Base-by-base conservation (phyloP, 2,888 invertebrate species). In the Netelia melanura region DNA sequence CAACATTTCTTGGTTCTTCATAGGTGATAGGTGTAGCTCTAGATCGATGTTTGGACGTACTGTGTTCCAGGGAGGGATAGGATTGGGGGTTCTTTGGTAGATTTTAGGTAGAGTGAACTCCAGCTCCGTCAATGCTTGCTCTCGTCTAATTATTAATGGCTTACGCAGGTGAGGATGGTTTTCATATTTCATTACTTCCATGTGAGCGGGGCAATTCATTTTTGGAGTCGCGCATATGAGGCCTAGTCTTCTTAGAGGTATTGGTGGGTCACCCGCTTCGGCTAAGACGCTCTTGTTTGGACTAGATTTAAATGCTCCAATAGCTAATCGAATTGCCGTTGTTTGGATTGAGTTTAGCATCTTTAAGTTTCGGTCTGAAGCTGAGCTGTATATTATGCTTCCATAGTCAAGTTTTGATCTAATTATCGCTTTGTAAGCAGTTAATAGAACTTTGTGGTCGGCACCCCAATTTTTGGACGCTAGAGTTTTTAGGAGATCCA, bases 381-480 rank as follows among this genome's bases (percentile, higher is more conserved):
- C 79, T 17, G 80, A 81, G n/a, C 79, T 61, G 14, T 85, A 86
- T n/a, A 86, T 84, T 3, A 58, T 72, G 11, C 78, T 23, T 14
- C 83, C 86, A 21, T 83, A 87, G 54, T 85, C 84, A 0, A 86
- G 68, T 77, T 84, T 85, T 0, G 81, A 75, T 54, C 81, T 62
- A 10, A 86, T 84, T 10, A 76, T 54, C n/a, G 77, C 62, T 48
- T 68, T 83, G 23, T 84, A 80, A 1, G 85, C 82, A 17, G n/a
- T 65, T 2, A 81, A 52, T 17, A 86, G 67, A 23, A 72, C 77
- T 11, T 48, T 58, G 54, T 56, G 52, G 44, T 85, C 80, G 3
- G 76, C 61, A 44, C 80, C 85, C 76, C 80, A 83, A 67, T 65
- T 81, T 58, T 84, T 80, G 25, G 70, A 70, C 0, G 56, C 52